Evolutionary conservation across 2,113 vertebrate genomes (phyloP).

Genomic region (Gracilinanus agilis): DNA sequence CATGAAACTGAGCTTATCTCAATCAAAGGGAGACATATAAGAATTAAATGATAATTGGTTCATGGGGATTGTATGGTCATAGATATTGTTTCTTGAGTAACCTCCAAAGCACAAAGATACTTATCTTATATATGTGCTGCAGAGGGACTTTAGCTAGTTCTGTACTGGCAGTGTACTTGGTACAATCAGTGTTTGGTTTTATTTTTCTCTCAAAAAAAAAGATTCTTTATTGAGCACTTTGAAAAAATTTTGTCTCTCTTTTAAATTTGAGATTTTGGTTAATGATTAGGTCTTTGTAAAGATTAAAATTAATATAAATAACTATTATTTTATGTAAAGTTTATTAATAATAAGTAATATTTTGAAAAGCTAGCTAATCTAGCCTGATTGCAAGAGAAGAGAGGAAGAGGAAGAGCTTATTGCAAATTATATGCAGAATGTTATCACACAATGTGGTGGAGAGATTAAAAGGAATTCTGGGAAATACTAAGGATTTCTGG

Average conservation of each 20-base stretch:
- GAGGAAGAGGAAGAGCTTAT: too few species aligned
- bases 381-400: too few species aligned
- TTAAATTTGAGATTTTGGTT: not conserved
- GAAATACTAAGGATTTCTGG: too few species aligned
- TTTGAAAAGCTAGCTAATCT: too few species aligned
- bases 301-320: too few species aligned
- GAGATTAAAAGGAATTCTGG: too few species aligned
- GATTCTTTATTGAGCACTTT: not conserved
- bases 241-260: not conserved
- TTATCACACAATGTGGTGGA: too few species aligned
- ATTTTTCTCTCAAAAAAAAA: not conserved
- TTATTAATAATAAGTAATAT: too few species aligned
- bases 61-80: not conserved
- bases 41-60: not conserved
- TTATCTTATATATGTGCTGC: not conserved
- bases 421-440: too few species aligned
- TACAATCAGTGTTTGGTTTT: not conserved
- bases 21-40: not conserved
- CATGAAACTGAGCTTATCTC: constrained; percentile 36
- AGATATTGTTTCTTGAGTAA: not conserved
- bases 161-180: not conserved
- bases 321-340: too few species aligned
- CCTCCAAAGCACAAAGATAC: not conserved
- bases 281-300: not conserved
- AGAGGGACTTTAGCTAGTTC: not conserved